phyloP scores from a whole-genome alignment of 1,140 invertebrate species.

The Drosophila rhopaloa region DNA sequence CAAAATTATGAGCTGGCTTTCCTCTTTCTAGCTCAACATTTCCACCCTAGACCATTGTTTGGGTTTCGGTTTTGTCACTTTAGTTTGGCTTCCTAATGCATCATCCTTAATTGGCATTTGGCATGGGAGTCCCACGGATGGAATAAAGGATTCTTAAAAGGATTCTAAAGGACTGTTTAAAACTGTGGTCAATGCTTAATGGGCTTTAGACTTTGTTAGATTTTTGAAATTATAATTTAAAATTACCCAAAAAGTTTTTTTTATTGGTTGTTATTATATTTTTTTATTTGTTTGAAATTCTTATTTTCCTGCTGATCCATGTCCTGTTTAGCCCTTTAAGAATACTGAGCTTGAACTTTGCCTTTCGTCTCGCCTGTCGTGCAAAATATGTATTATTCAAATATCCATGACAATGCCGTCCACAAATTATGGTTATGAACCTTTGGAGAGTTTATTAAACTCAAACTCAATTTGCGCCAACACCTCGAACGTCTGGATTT shows the following conservation, averaged over 20 bases:
- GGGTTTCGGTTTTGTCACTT: constrained; percentile 48
- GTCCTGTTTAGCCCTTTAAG: background rate
- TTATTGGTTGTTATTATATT: background rate
- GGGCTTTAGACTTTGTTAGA: too few relatives aligned
- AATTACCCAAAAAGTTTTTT: too few relatives aligned
- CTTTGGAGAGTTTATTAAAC: constrained; percentile 51
- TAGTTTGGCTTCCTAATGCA: constrained; percentile 43
- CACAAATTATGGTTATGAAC: constrained; percentile 36
- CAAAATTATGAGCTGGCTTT: constrained; percentile 60
- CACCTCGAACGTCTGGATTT: constrained; percentile 20
- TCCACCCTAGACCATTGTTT: constrained; percentile 57
- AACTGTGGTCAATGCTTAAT: too few relatives aligned
- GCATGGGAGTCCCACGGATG: background rate
- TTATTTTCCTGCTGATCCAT: background rate
- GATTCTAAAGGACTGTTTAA: too few relatives aligned
- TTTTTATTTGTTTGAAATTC: background rate
- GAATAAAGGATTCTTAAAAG: background rate
- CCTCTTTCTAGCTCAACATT: constrained; percentile 19
- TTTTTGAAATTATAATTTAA: too few relatives aligned
- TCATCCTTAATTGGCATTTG: constrained; percentile 49
- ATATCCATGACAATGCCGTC: constrained; percentile 46
- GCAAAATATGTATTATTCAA: constrained; percentile 37
- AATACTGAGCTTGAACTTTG: constrained; percentile 1
- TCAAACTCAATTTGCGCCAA: constrained; percentile 38
- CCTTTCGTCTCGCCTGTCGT: background rate